Percentiles rank a stretch among this genome's conserved stretches.
Evolutionary conservation across 2,888 invertebrate genomes (phyloP).

Genomic region (Tineola bisselliella): DNA sequence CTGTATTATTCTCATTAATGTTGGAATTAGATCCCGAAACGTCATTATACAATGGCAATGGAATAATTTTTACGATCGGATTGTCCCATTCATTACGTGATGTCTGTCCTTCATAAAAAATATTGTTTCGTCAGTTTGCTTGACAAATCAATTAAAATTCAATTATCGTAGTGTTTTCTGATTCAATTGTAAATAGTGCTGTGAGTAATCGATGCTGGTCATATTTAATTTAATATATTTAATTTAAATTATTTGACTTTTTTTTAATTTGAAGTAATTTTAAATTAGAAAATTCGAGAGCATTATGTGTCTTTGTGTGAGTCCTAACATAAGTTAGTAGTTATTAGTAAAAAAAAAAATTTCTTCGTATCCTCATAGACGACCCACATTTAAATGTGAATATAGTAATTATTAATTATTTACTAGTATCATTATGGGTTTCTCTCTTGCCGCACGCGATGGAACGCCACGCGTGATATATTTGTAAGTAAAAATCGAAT

Average conservation of each 20-base stretch:
- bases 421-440: neutral
- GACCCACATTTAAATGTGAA: neutral
- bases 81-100: neutral
- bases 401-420: neutral
- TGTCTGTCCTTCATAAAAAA: neutral
- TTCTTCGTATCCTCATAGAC: neutral
- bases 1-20: too few species aligned
- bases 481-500: neutral
- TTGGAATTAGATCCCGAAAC: too few species aligned
- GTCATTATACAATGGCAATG: too few species aligned
- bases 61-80: neutral
- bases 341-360: too few species aligned
- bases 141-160: neutral
- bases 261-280: too few species aligned
- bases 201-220: too few species aligned
- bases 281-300: too few species aligned
- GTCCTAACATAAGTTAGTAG: too few species aligned
- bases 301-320: too few species aligned
- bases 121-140: neutral
- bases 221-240: too few species aligned
- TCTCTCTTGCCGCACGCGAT: neutral
- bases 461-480: neutral
- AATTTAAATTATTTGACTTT: too few species aligned
- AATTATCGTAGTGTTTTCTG: neutral
- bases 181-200: neutral